A percentile compares a stretch with the other conserved stretches of the same genome.
These are phyloP conservation scores for Montipora cactus DNA, from an alignment of 64 coral and sea anemone species.

Conservation along the genomic window DNA sequence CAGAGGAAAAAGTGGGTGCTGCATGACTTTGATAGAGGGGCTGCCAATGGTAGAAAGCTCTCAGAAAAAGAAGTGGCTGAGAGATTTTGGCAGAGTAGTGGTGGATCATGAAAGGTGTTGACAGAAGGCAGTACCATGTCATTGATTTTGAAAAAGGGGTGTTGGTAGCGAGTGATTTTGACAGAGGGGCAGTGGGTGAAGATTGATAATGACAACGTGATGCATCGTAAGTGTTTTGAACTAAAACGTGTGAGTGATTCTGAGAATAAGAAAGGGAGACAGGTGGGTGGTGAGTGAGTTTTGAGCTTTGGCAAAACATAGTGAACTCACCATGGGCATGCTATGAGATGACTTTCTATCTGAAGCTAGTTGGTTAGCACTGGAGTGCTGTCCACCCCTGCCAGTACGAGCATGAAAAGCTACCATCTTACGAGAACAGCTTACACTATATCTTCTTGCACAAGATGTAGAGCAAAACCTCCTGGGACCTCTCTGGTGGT, in stretches of 20 bases:
- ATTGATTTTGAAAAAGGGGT: neutral
- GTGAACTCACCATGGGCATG: conserved; percentile 59
- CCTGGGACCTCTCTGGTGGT: conserved; percentile 81
- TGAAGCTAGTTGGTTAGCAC: conserved; percentile 57
- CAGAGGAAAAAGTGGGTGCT: too few relatives aligned
- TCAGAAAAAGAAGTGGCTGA: too few relatives aligned
- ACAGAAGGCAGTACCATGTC: too few relatives aligned
- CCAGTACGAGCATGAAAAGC: conserved; percentile 80
- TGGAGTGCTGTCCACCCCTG: conserved; percentile 53
- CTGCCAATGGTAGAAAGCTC: too few relatives aligned
- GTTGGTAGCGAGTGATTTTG: neutral
- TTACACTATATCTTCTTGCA: conserved; percentile 92
- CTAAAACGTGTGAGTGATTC: too few relatives aligned
- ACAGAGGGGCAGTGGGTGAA: neutral
- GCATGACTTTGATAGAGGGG: too few relatives aligned
- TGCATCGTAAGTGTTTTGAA: too few relatives aligned
- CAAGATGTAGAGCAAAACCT: conserved; percentile 96
- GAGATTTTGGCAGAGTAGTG: neutral
- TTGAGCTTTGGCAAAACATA: neutral
- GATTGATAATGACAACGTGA: too few relatives aligned
- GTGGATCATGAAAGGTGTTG: neutral
- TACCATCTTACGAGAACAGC: conserved; percentile 96
- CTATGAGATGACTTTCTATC: conserved; percentile 72
- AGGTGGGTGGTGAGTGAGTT: conserved; percentile 34
- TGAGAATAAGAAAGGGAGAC: neutral